phyloP scores from a whole-genome alignment of 2,797 vertebrate genomes.

The Pseudomugil tenellus region DNA sequence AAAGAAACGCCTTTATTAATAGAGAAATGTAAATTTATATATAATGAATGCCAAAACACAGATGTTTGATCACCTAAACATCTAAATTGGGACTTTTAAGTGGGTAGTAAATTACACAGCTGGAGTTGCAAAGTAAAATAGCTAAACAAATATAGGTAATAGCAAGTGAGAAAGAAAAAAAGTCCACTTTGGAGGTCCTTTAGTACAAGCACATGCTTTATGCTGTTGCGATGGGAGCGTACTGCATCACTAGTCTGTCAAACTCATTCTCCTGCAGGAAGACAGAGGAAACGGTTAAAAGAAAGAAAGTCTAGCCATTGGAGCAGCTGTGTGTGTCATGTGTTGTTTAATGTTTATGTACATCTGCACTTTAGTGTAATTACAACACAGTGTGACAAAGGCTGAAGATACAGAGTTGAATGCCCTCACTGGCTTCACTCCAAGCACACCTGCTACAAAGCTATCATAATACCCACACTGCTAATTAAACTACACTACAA shows the following conservation, averaged over 20 bases:
- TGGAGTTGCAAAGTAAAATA: conserved; percentile 20
- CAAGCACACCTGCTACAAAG: conserved; percentile 37
- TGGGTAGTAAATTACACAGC: conserved; percentile 40
- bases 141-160: conserved; percentile 40
- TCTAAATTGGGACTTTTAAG: background rate
- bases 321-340: conserved; percentile 39
- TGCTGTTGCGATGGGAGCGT: conserved; percentile 83
- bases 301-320: conserved; percentile 8
- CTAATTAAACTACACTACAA: conserved; percentile 21
- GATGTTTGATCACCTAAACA: background rate
- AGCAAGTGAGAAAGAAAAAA: conserved; percentile 7
- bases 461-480: conserved; percentile 30
- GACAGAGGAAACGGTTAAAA: conserved; percentile 42
- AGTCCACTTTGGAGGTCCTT: conserved; percentile 13
- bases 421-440: conserved; percentile 32
- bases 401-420: conserved; percentile 42
- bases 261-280: conserved; percentile 92
- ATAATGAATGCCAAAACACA: conserved; percentile 8
- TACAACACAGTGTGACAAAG: conserved; percentile 38
- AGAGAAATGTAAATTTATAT: conserved; percentile 40
- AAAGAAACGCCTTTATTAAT: conserved; percentile 16
- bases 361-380: conserved; percentile 33
- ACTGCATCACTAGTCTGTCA: conserved; percentile 90
- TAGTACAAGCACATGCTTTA: conserved; percentile 36
- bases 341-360: conserved; percentile 57